Evolutionary conservation across 1,140 invertebrate species (phyloP).

Genomic region (Bombus consobrinus): DNA sequence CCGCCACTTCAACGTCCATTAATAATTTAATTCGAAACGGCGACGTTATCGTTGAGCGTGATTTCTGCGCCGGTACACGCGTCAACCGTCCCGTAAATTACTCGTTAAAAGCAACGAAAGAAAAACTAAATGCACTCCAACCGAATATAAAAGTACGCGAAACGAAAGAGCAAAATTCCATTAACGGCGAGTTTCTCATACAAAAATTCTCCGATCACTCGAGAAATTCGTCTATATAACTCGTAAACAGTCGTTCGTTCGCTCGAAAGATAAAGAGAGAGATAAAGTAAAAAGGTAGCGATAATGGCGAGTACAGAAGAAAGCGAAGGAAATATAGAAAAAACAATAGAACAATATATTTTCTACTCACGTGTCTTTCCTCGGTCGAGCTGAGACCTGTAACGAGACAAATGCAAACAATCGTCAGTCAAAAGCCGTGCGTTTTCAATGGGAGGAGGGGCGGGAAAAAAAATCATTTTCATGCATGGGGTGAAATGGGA

Average conservation of each 20-base stretch:
- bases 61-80: conserved; percentile 2
- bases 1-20: conserved; percentile 24
- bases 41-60: conserved; percentile 26
- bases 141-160: neutral
- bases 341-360: conserved; percentile 44
- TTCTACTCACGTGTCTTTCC: conserved; percentile 87
- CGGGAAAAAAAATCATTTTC: conserved; percentile 39
- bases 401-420: conserved; percentile 76
- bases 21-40: conserved; percentile 37
- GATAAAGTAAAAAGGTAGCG: neutral
- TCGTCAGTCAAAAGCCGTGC: conserved; percentile 48
- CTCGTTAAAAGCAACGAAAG: conserved; percentile 8
- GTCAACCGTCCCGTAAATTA: conserved; percentile 13
- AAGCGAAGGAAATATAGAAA: conserved; percentile 35
- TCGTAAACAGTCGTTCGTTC: neutral
- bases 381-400: conserved; percentile 87
- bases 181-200: neutral
- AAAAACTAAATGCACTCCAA: neutral
- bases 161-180: neutral
- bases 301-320: neutral
- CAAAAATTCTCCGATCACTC: neutral
- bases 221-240: neutral
- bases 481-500: conserved; percentile 9
- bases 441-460: neutral
- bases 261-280: neutral